Base-by-base conservation (phyloP, 2,888 invertebrate genomes). In the Troides helena region DNA sequence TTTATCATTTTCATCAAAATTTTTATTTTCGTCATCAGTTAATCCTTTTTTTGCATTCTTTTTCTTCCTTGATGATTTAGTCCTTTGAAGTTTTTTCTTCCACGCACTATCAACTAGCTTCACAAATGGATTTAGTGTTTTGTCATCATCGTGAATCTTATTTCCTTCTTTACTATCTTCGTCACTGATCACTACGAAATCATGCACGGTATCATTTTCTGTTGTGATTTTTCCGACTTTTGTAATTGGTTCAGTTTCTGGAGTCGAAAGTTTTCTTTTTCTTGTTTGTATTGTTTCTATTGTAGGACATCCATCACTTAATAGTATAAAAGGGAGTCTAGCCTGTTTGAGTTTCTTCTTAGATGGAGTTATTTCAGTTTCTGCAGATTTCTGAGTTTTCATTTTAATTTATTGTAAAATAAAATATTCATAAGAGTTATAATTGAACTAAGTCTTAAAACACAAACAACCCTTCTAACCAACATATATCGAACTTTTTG, bases 291-390 rank as follows among this genome's bases (percentile, higher is more conserved):
- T 78, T 72, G 78, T 75, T 63, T 79, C 81, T 60, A 86, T 78
- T 68, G 82, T 82, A 36, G 91, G 85, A 56, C 92, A 85, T 64
- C 79, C 83, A 78, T 91, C 91, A 72, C 92, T 88, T 67, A 94
- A 82, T 73, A 93, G 78, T 85, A 93, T 94, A 78, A 95, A 95
- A 73, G 94, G 94, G 73, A 95, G 87, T 75, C 94, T 91, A 73
- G 94, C 94, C 83, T 95, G 95, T 74, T 93, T 94, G 67, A 95
- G 82, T 78, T 94, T 94, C 80, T 94, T 95, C 80, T 90, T 91
- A 17, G 91, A 89, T 53, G 92, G 92, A 60, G 90, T 92, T 74
- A 88, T 80, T 75, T 88, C 87, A 65, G 80, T 80, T 73, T 80
- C 84, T 69, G 85, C 86, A 17, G 87, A 84, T 75, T 88, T 89